A percentile compares a stretch with the other conserved stretches of the same genome.
phyloP scores from a whole-genome alignment of 2,888 invertebrate genomes.

The Rapana venosa region DNA sequence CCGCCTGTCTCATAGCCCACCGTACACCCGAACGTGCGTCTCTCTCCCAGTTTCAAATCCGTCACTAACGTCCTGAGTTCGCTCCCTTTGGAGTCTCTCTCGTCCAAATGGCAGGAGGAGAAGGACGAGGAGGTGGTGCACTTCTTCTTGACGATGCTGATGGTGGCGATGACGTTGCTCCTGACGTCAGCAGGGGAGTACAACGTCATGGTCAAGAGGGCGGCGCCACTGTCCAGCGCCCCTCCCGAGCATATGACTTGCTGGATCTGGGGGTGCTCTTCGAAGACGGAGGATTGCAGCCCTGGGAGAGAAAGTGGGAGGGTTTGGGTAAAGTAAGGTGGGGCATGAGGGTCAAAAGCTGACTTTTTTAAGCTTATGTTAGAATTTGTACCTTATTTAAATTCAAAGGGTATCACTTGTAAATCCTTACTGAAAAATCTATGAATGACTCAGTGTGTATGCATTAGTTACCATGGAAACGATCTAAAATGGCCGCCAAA shows the following conservation, averaged over 20 bases:
- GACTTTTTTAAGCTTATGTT: no score
- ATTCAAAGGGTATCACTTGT: no score
- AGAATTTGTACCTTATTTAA: no score
- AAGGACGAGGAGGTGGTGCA: slow-evolving; percentile 21
- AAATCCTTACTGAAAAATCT: no score
- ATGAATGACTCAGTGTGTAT: no score
- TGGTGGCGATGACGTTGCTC: slow-evolving; percentile 25
- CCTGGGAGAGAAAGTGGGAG: neutral
- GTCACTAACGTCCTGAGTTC: slow-evolving; percentile 6
- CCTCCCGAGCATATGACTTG: slow-evolving; percentile 35
- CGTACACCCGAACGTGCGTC: slow-evolving; percentile 31
- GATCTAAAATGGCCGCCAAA: no score
- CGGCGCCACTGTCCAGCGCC: neutral
- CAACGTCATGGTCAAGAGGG: slow-evolving; percentile 35
- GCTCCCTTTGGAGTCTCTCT: neutral
- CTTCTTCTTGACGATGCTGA: slow-evolving; percentile 30
- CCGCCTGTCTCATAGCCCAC: slow-evolving; percentile 33
- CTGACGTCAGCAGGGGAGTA: neutral
- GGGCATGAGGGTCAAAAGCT: no score
- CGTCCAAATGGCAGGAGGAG: slow-evolving; percentile 14
- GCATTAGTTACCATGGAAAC: no score
- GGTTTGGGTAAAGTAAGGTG: no score
- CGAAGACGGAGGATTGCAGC: neutral
- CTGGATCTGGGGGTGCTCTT: neutral
- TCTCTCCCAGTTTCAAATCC: slow-evolving; percentile 8